Conservation (phyloP, 2,797 vertebrate genomes). For the Syngnathus acus region DNA sequence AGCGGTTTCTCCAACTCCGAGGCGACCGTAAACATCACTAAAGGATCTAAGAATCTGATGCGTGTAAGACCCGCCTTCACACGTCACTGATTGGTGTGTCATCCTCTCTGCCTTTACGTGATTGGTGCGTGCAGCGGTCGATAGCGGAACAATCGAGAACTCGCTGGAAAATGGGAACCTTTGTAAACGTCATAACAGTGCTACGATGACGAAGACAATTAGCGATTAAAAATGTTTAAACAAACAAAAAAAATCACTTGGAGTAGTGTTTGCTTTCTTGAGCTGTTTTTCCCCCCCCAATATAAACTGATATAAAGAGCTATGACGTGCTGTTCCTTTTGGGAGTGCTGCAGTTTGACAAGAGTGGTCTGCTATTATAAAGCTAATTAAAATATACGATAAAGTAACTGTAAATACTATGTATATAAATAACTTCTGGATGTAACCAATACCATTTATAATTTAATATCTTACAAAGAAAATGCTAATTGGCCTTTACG, state of each 20-base stretch:
- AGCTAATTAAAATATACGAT: neutral
- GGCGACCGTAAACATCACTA: constrained; percentile 47
- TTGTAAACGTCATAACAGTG: constrained; percentile 30
- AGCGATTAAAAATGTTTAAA: neutral
- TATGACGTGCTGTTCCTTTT: neutral
- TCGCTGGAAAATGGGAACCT: constrained; percentile 18
- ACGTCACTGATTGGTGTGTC: constrained; percentile 47
- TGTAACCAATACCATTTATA: neutral
- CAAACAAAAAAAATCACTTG: neutral
- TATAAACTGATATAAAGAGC: neutral
- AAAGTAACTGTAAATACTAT: neutral
- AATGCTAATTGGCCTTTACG: neutral
- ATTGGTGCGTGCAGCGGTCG: constrained; percentile 54
- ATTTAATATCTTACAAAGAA: neutral
- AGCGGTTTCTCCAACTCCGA: constrained; percentile 57
- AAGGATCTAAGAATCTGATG: constrained; percentile 35
- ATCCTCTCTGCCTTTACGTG: neutral
- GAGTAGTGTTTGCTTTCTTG: neutral
- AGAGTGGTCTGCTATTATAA: neutral
- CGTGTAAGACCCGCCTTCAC: constrained; percentile 38
- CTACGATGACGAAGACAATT: neutral
- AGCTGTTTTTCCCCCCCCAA: neutral
- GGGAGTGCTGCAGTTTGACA: neutral
- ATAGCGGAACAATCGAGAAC: constrained; percentile 72
- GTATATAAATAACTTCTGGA: neutral